A percentile compares a stretch with the other conserved stretches of the same genome.
Conservation (phyloP, 2,888 invertebrate species). For the Candidula unifasciata region DNA sequence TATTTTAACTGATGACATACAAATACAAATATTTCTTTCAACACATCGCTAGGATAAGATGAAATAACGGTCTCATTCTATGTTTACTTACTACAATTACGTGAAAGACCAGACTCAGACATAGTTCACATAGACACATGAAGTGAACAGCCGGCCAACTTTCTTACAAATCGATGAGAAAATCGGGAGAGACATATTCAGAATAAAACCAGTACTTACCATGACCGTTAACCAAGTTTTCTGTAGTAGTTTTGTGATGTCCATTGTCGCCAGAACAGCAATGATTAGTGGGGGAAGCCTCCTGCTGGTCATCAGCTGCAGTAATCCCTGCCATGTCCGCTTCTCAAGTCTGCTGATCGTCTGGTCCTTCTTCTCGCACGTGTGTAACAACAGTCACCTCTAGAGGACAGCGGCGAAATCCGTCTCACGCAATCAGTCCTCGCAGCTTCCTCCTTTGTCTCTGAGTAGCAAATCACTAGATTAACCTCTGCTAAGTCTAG, state of each 20-base stretch:
- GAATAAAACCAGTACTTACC: conserved; percentile 46
- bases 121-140: too few relatives aligned
- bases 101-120: too few relatives aligned
- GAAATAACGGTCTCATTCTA: too few relatives aligned
- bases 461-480: too few relatives aligned
- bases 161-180: too few relatives aligned
- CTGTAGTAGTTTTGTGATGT: conserved; percentile 33
- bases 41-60: too few relatives aligned
- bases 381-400: conserved; percentile 47
- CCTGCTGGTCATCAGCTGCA: conserved; percentile 58
- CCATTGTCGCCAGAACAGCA: conserved; percentile 34
- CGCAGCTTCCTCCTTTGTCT: not conserved
- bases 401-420: conserved; percentile 53
- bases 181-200: too few relatives aligned
- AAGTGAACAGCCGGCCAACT: too few relatives aligned
- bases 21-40: too few relatives aligned
- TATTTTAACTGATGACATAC: too few relatives aligned
- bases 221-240: conserved; percentile 51
- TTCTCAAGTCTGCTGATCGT: not conserved
- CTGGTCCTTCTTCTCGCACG: conserved; percentile 48
- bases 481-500: too few relatives aligned
- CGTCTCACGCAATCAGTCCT: conserved; percentile 47
- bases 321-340: conserved; percentile 67
- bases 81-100: too few relatives aligned
- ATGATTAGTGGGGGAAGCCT: conserved; percentile 37